Evolutionary conservation across 1,140 invertebrate genomes (phyloP).

Genomic region (Drosophila obscura): DNA sequence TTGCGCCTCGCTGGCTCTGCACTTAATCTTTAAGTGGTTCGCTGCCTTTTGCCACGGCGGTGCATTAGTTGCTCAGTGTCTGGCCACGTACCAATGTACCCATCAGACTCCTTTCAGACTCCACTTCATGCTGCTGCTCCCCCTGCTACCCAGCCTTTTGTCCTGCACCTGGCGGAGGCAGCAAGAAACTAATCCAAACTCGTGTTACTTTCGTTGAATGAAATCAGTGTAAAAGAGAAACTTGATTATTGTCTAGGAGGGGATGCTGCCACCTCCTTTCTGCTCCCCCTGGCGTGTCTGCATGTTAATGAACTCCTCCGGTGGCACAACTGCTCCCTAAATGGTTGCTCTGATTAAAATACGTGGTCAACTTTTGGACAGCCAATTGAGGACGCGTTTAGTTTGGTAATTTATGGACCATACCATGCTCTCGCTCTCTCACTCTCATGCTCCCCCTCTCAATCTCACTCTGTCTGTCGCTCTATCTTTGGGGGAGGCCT

Average conservation of each 20-base stretch:
- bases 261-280: conserved; percentile 10
- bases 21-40: conserved; percentile 81
- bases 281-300: conserved; percentile 30
- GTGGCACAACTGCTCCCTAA: not conserved
- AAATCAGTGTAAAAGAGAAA: conserved; percentile 68
- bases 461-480: not conserved
- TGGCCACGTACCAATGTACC: too few relatives aligned
- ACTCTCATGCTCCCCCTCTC: too few relatives aligned
- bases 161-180: conserved; percentile 34
- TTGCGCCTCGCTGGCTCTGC: conserved; percentile 74
- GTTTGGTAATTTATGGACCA: conserved; percentile 79
- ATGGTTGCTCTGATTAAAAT: conserved; percentile 69
- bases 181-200: conserved; percentile 71
- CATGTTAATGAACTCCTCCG: conserved; percentile 69
- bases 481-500: not conserved
- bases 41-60: conserved; percentile 64
- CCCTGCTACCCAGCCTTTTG: too few relatives aligned
- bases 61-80: conserved; percentile 53
- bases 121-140: not conserved
- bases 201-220: conserved; percentile 71
- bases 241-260: conserved; percentile 71
- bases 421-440: conserved; percentile 8
- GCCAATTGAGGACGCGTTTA: conserved; percentile 78
- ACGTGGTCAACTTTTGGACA: conserved; percentile 78
- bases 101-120: conserved; percentile 8